Conservation (phyloP, 2,888 invertebrate genomes). For the Heliconius aoede region DNA sequence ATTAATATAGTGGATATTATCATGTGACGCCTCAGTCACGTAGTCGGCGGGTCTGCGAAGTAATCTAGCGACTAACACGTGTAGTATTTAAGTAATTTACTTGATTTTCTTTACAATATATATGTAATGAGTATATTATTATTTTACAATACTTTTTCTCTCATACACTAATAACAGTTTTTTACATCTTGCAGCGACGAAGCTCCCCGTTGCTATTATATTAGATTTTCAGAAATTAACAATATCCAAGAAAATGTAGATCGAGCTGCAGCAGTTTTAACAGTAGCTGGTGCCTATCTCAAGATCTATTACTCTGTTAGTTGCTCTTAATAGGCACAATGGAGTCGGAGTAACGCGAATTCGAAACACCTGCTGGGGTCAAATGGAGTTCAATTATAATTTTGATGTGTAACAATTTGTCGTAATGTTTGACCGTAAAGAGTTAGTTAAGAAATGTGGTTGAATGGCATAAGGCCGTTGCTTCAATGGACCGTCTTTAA, state of each 20-base stretch:
- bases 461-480: no score
- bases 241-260: not conserved
- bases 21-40: conserved; percentile 40
- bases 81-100: conserved; percentile 24
- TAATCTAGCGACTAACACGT: conserved; percentile 32
- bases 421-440: conserved; percentile 8
- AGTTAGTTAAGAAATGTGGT: not conserved
- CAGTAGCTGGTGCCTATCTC: conserved; percentile 54
- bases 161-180: not conserved
- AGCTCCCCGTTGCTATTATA: no score
- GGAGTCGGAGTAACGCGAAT: conserved; percentile 43
- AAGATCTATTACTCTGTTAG: conserved; percentile 47
- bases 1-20: conserved; percentile 42
- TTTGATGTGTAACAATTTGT: conserved; percentile 1
- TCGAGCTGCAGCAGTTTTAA: conserved; percentile 4
- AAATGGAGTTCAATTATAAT: conserved; percentile 40
- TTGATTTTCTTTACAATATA: not conserved
- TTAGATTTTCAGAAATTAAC: not conserved
- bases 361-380: conserved; percentile 47
- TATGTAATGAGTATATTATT: not conserved
- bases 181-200: not conserved
- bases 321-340: conserved; percentile 49
- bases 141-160: not conserved
- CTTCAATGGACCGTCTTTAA: no score
- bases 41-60: conserved; percentile 44